Evolutionary conservation across 2,888 invertebrate genomes (phyloP).

Genomic region (Physocephala rufipes): DNA sequence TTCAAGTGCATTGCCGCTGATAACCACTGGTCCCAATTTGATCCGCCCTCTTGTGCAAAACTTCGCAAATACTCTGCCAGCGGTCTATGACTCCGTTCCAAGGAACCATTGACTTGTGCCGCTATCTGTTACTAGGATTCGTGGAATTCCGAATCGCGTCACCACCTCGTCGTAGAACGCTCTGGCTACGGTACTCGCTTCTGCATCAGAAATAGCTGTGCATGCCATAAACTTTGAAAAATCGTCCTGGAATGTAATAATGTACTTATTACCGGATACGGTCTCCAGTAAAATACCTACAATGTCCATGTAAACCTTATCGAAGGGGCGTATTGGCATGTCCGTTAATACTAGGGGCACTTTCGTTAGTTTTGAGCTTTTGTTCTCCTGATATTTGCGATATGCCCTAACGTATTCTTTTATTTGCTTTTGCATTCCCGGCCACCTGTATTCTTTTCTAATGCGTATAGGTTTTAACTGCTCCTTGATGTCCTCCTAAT

Average conservation of each 20-base stretch:
- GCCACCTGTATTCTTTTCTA: conserved; percentile 12
- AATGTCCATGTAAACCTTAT: neutral
- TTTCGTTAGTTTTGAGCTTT: conserved; percentile 1
- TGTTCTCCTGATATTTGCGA: neutral
- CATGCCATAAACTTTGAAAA: conserved; percentile 6
- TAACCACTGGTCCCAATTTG: conserved; percentile 39
- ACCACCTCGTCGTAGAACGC: conserved; percentile 2
- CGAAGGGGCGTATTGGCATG: neutral
- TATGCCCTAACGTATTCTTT: neutral
- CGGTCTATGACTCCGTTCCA: conserved; percentile 34
- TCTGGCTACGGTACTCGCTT: conserved; percentile 1
- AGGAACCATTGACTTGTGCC: neutral
- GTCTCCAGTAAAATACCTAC: neutral
- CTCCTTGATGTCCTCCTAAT: conserved; percentile 14
- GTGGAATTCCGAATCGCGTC: conserved; percentile 29
- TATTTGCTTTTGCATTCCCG: neutral
- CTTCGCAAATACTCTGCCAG: conserved; percentile 34
- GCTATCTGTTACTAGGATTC: conserved; percentile 33
- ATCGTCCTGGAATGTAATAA: conserved; percentile 6
- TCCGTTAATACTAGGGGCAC: conserved; percentile 10
- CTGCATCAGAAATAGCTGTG: neutral
- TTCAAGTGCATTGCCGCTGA: conserved; percentile 30
- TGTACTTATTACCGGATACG: neutral
- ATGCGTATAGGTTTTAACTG: conserved; percentile 3
- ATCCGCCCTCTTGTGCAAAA: conserved; percentile 24